Evolutionary conservation across 2,888 invertebrate species (phyloP).

Genomic region (Protonemura montana): DNA sequence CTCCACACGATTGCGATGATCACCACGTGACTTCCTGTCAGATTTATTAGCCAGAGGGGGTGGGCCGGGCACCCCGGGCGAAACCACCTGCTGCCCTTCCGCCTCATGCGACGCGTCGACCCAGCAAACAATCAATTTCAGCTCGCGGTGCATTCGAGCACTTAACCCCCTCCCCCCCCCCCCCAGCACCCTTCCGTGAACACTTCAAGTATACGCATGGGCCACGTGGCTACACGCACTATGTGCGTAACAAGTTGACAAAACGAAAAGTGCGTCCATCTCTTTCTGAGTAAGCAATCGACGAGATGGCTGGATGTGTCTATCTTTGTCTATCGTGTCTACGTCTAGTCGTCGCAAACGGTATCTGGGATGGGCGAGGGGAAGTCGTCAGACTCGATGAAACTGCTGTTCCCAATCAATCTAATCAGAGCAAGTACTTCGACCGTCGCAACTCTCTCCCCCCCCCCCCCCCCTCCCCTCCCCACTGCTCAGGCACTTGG

Average conservation of each 20-base stretch:
- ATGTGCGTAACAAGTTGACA: constrained; percentile 2
- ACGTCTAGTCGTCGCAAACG: not conserved
- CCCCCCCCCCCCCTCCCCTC: constrained; percentile 21
- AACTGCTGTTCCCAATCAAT: constrained; percentile 50
- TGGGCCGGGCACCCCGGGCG: not conserved
- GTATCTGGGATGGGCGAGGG: constrained; percentile 20
- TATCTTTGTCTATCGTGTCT: not conserved
- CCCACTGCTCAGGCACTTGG: not conserved
- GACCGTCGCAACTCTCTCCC: no score
- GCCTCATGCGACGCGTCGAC: constrained; percentile 21
- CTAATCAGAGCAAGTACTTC: constrained; percentile 50
- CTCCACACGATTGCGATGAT: not conserved
- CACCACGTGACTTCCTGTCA: not conserved
- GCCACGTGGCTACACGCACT: not conserved
- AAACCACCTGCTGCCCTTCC: constrained; percentile 31
- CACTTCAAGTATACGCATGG: not conserved
- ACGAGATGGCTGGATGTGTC: not conserved
- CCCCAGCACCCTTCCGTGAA: not conserved
- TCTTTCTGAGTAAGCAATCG: not conserved
- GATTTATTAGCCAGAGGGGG: not conserved
- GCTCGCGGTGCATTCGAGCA: constrained; percentile 7
- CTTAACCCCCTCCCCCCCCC: not conserved
- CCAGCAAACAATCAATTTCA: constrained; percentile 16
- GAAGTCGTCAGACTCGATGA: constrained; percentile 48
- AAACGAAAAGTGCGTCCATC: not conserved